These are phyloP conservation scores for Cynopterus brachyotis DNA, from an alignment of 2,113 vertebrate species.

Conservation along the genomic window DNA sequence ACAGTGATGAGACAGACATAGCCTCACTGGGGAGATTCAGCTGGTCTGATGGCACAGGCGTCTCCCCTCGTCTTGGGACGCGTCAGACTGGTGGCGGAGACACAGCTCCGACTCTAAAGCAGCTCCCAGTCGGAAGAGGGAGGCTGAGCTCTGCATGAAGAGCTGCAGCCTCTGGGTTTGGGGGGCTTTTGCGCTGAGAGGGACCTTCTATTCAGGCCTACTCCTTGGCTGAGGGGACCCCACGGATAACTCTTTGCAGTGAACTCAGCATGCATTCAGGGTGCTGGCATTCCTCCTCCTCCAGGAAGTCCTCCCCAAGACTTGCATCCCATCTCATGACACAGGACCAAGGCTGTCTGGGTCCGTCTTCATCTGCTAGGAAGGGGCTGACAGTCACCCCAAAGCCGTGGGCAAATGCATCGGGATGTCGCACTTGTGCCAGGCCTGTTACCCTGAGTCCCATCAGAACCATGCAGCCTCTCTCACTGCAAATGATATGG, in stretches of 20 bases:
- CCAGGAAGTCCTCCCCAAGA: not conserved
- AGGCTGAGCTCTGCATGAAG: not conserved
- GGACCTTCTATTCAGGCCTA: accelerated
- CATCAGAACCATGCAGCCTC: not conserved
- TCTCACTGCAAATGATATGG: accelerated
- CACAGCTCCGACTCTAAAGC: accelerated
- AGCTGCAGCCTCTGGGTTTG: not conserved
- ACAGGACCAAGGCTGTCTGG: not conserved
- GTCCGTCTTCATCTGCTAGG: not conserved
- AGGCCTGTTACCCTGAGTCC: not conserved
- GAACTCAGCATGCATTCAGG: not conserved
- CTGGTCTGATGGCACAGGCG: accelerated
- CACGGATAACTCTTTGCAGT: not conserved
- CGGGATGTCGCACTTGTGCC: not conserved
- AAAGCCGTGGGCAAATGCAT: not conserved
- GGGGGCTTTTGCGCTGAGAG: not conserved
- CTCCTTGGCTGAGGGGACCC: not conserved
- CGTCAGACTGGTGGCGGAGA: accelerated
- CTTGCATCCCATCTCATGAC: not conserved
- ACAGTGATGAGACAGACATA: accelerated
- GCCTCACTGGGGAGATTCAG: not conserved
- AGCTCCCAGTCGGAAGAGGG: not conserved
- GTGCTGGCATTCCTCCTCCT: not conserved
- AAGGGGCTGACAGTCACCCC: not conserved
- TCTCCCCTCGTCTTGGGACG: accelerated